These are phyloP conservation scores for Chelon labrosus DNA, from an alignment of 2,797 vertebrate genomes.

Conservation along the genomic window DNA sequence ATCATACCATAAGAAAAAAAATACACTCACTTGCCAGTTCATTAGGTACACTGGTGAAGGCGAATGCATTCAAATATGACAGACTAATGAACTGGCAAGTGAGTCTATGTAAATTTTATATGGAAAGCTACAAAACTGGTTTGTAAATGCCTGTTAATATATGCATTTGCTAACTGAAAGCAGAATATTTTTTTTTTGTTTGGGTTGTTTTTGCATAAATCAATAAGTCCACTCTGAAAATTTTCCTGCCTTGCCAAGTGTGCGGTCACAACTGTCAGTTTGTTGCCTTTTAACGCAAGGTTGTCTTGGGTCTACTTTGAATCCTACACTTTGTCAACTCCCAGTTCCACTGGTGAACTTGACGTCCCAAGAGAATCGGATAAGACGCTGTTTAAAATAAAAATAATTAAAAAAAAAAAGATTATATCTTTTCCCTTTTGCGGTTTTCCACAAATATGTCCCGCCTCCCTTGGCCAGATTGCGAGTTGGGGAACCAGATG, in stretches of 20 bases:
- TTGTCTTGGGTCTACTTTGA: slow-evolving; percentile 9
- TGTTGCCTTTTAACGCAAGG: not conserved
- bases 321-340: slow-evolving; percentile 1
- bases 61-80: too few species aligned
- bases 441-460: slow-evolving; percentile 63
- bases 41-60: too few species aligned
- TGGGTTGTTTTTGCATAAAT: too few species aligned
- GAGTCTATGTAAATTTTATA: too few species aligned
- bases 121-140: too few species aligned
- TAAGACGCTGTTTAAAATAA: slow-evolving; percentile 4
- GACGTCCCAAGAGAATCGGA: slow-evolving; percentile 45
- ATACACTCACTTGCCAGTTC: too few species aligned
- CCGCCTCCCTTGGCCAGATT: slow-evolving; percentile 51
- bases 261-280: not conserved
- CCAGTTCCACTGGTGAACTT: slow-evolving; percentile 46
- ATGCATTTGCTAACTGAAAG: not conserved
- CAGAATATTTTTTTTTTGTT: not conserved
- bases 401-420: not conserved
- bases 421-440: slow-evolving; percentile 35
- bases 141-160: too few species aligned
- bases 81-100: too few species aligned
- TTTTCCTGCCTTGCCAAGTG: not conserved
- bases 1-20: too few species aligned
- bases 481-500: slow-evolving; percentile 67
- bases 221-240: not conserved